These are phyloP conservation scores for Lophochroa leadbeateri DNA, from an alignment of 2,113 vertebrate species.

Conservation along the genomic window DNA sequence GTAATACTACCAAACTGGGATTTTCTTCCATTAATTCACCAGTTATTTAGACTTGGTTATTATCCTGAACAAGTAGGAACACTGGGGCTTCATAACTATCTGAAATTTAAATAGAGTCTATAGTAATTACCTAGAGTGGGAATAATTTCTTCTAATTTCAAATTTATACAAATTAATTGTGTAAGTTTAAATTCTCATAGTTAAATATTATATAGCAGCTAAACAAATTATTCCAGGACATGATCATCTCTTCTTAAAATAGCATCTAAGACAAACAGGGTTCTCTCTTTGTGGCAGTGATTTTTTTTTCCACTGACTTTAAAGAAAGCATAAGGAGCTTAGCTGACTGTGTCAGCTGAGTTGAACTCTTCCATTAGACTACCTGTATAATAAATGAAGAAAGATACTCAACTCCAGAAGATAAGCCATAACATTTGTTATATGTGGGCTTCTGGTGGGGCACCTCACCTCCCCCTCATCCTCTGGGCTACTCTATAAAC, in stretches of 20 bases:
- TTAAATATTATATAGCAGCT: not conserved
- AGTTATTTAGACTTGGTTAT: not conserved
- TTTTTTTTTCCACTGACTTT: not conserved
- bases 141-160: not conserved
- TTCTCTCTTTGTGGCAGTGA: not conserved
- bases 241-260: not conserved
- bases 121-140: not conserved
- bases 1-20: not conserved
- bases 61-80: not conserved
- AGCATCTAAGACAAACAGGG: not conserved
- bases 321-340: not conserved
- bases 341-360: not conserved
- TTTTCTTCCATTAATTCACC: not conserved
- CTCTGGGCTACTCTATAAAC: not conserved
- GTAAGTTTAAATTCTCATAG: not conserved
- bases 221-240: not conserved
- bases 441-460: not conserved
- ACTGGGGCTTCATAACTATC: not conserved
- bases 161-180: not conserved
- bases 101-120: not conserved
- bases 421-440: not conserved
- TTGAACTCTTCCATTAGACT: not conserved
- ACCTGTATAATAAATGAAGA: not conserved
- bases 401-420: not conserved
- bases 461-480: not conserved